A percentile compares a stretch with the other conserved stretches of the same genome.
These are phyloP conservation scores for Eilema depressum DNA, from an alignment of 2,888 invertebrate genomes.

Conservation along the genomic window DNA sequence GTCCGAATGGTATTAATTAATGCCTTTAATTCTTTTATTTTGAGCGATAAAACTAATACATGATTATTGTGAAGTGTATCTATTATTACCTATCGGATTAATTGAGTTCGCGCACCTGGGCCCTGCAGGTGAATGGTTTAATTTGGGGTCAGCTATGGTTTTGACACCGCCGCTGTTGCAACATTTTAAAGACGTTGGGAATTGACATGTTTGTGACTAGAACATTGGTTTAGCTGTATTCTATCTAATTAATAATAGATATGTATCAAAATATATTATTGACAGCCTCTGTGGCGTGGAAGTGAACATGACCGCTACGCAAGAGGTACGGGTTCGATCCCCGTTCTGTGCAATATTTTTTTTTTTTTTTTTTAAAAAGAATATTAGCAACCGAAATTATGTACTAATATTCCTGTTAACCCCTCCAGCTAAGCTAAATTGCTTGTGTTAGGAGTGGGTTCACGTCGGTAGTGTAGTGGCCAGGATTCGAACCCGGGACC, in stretches of 20 bases:
- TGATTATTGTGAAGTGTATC: conserved; percentile 62
- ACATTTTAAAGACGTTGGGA: conserved; percentile 67
- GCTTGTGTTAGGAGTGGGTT: too few relatives aligned
- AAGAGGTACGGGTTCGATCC: too few relatives aligned
- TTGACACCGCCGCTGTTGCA: conserved; percentile 63
- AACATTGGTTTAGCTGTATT: conserved; percentile 18
- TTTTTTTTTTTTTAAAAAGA: too few relatives aligned
- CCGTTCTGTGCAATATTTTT: too few relatives aligned
- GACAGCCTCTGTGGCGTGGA: too few relatives aligned
- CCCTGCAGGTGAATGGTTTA: conserved; percentile 78
- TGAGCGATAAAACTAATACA: conserved; percentile 74
- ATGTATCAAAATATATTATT: too few relatives aligned
- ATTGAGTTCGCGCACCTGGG: conserved; percentile 82
- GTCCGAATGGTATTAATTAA: conserved; percentile 47
- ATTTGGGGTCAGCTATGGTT: conserved; percentile 81
- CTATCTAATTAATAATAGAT: conserved; percentile 14
- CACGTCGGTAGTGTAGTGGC: too few relatives aligned
- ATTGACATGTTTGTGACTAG: conserved; percentile 53
- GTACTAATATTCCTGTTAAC: too few relatives aligned
- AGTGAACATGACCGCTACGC: too few relatives aligned
- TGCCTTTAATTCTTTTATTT: conserved; percentile 52
- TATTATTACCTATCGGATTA: conserved; percentile 77
- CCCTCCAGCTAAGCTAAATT: too few relatives aligned
- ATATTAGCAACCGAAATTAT: too few relatives aligned
- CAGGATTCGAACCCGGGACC: too few relatives aligned